Evolutionary conservation across 2,888 invertebrate species (phyloP), one percentile per base, ranked within the genome.

Genomic region (Lutraria lutraria): DNA sequence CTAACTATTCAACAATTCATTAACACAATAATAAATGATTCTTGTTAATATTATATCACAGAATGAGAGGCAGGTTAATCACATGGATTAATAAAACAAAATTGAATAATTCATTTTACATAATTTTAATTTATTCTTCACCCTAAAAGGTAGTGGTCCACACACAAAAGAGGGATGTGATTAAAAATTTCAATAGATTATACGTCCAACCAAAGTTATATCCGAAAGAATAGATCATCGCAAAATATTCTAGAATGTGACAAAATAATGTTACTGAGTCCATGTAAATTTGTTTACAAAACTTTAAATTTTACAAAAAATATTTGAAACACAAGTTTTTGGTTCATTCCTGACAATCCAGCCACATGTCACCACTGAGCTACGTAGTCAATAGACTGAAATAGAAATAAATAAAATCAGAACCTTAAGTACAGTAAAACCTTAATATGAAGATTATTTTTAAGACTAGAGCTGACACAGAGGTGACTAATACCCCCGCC

Each of bases 371-470:
- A 92, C 92, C 92, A 92, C 72, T 92, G 92, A 16, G 90, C 81
- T 25, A 86, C 87, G 76, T 92, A 92, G 68, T 92, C 91, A 81
- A 81, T 87, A 31, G 92, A 92, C 92, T 92, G 92, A 89, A 92
- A 92, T 21, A 83, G 25, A 68, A 85, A 87, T 60, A 19, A 83
- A 80, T n/a, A 63, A 25, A 16, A 31, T 56, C 56, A 56, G 43
- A 43, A 43, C 8, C 8, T 8, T 43, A 43, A 43, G 43, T 8
- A 43, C 43, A 43, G 43, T 43, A 43, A 43, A 43, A 43, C 43
- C 43, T 43, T n/a, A 43, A 43, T 4, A 43, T 43, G 2, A 43
- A 43, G 43, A 43, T 8, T 8, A 43, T 43, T 8, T 43, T 43
- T 43, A 4, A 8, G 8, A 43, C 43, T 8, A 43, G 8, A 43